Conservation (phyloP, 2,113 vertebrate genomes). For the Serilophus lunatus region DNA sequence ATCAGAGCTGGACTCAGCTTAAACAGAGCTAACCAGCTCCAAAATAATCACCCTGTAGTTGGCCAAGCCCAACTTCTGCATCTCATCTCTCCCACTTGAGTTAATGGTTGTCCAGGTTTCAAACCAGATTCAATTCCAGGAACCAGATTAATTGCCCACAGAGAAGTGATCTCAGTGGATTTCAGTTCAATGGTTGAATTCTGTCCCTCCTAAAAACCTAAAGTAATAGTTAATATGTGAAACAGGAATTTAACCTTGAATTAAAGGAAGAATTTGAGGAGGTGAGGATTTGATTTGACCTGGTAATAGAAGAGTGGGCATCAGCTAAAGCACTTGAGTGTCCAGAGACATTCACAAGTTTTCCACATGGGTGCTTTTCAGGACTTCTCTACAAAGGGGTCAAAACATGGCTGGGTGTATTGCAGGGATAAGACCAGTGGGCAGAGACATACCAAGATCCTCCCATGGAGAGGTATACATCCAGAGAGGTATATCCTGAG, state of each 20-base stretch:
- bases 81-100: not conserved
- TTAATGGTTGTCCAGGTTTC: not conserved
- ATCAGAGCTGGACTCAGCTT: not conserved
- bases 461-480: not conserved
- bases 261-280: not conserved
- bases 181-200: not conserved
- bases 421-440: not conserved
- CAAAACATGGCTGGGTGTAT: not conserved
- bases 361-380: rapidly evolving
- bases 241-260: not conserved
- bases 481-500: not conserved
- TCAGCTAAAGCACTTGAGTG: rapidly evolving
- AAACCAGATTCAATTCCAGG: not conserved
- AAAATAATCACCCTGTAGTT: not conserved
- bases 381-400: not conserved
- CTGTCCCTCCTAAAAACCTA: not conserved
- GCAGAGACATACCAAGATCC: not conserved
- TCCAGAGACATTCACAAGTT: not conserved
- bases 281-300: not conserved
- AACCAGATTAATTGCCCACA: not conserved
- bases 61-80: not conserved
- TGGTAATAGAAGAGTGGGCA: not conserved
- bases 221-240: not conserved
- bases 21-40: not conserved
- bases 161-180: not conserved